Evolutionary conservation across 2,888 invertebrate species (phyloP).

Genomic region (Catocala nupta): DNA sequence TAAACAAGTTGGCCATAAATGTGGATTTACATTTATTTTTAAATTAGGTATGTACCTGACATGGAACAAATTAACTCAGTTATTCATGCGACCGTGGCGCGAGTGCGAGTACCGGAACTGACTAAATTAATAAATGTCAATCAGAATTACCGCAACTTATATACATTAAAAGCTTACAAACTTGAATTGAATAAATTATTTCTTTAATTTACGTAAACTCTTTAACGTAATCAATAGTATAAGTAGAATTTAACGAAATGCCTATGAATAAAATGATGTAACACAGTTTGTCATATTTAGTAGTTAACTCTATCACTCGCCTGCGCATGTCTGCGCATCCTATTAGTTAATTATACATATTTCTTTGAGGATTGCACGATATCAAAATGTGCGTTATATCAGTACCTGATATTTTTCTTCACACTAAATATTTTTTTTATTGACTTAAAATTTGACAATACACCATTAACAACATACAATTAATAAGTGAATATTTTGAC

Average conservation of each 20-base stretch:
- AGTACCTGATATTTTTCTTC: no score
- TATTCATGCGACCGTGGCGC: constrained; percentile 23
- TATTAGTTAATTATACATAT: no score
- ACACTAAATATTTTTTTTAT: no score
- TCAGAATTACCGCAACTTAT: constrained; percentile 12
- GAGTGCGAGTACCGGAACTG: constrained; percentile 25
- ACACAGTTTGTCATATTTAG: no score
- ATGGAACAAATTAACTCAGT: constrained; percentile 18
- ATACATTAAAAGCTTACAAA: not conserved
- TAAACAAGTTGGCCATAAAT: constrained; percentile 17
- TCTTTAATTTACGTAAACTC: not conserved
- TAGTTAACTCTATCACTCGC: no score
- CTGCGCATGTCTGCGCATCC: no score
- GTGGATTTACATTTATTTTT: constrained; percentile 17
- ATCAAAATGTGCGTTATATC: no score
- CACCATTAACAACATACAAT: not conserved
- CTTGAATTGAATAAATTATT: not conserved
- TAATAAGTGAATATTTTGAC: constrained; percentile 7
- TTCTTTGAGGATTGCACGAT: no score
- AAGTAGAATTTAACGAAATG: no score
- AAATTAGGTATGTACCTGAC: constrained; percentile 15
- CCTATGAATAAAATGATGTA: no score
- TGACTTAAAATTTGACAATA: not conserved
- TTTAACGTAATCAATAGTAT: no score
- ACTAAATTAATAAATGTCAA: constrained; percentile 39